These are phyloP conservation scores for Blennius ocellaris DNA, from an alignment of 2,113 vertebrate genomes.

Conservation along the genomic window DNA sequence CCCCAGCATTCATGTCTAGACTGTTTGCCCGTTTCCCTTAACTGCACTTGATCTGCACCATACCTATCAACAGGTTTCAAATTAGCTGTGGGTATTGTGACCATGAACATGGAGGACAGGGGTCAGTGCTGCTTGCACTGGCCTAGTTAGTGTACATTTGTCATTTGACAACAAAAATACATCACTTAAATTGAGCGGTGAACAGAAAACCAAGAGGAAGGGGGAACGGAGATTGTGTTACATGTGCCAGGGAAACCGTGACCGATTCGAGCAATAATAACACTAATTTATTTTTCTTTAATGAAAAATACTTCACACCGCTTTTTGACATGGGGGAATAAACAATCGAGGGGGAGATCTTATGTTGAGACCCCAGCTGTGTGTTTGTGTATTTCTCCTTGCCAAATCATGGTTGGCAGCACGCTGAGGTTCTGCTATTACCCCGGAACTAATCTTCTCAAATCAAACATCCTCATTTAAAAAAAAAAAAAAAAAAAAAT, in stretches of 20 bases:
- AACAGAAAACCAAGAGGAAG: conserved; percentile 70
- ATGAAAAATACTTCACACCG: conserved; percentile 81
- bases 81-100: conserved; percentile 51
- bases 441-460: conserved; percentile 62
- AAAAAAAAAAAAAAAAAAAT: conserved; percentile 12
- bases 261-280: conserved; percentile 79
- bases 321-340: conserved; percentile 64
- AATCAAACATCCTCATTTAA: conserved; percentile 66
- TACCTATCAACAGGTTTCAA: conserved; percentile 66
- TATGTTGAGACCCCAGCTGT: conserved; percentile 54
- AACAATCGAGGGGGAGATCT: conserved; percentile 62
- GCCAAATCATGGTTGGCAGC: conserved; percentile 58
- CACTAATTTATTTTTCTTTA: conserved; percentile 78
- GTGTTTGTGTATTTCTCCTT: conserved; percentile 65
- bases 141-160: conserved; percentile 70
- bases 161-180: conserved; percentile 79
- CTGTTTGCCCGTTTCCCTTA: conserved; percentile 25
- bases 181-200: conserved; percentile 67
- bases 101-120: conserved; percentile 44
- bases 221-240: conserved; percentile 61
- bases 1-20: conserved; percentile 10
- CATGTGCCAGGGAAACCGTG: conserved; percentile 54
- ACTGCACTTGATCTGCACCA: conserved; percentile 57
- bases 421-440: conserved; percentile 59
- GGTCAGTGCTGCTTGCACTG: conserved; percentile 50